phyloP scores from a whole-genome alignment of 2,888 invertebrate genomes.

The Calephelis perditalis region DNA sequence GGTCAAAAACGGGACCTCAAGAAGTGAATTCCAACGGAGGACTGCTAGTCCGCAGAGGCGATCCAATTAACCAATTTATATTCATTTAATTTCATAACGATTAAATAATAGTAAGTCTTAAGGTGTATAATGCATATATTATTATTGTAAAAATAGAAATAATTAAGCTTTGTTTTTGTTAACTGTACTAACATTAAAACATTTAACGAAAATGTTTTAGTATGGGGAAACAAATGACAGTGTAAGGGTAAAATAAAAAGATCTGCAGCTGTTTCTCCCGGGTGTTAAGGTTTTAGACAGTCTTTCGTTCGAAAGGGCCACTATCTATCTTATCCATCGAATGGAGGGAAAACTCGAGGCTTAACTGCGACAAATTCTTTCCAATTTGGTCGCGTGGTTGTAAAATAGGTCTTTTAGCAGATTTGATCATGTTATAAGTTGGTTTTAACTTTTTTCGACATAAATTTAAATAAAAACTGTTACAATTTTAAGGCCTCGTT shows the following conservation, averaged over 20 bases:
- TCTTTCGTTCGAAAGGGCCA: conserved; percentile 60
- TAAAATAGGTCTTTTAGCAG: conserved; percentile 66
- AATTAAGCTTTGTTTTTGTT: no score
- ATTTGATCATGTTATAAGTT: conserved; percentile 40
- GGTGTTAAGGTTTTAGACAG: conserved; percentile 55
- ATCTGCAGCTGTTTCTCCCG: conserved; percentile 39
- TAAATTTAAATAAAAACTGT: no score
- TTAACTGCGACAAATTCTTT: conserved; percentile 72
- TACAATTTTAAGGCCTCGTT: no score
- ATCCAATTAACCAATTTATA: no score
- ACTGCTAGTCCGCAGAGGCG: no score
- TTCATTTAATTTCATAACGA: no score
- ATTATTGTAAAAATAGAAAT: no score
- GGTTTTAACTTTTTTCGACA: conserved; percentile 38
- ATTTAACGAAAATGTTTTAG: background rate
- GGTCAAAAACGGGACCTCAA: no score
- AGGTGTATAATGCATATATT: no score
- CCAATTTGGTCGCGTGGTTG: conserved; percentile 70
- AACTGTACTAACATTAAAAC: no score
- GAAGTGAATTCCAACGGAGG: no score
- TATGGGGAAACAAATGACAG: background rate
- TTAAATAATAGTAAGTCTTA: no score
- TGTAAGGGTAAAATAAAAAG: conserved; percentile 31
- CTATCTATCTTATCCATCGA: conserved; percentile 68
- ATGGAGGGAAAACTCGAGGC: conserved; percentile 66